Percentiles rank a stretch among this genome's conserved stretches.
These are phyloP conservation scores for Macaca nemestrina DNA, from an alignment of 2,113 vertebrate species.

Conservation along the genomic window DNA sequence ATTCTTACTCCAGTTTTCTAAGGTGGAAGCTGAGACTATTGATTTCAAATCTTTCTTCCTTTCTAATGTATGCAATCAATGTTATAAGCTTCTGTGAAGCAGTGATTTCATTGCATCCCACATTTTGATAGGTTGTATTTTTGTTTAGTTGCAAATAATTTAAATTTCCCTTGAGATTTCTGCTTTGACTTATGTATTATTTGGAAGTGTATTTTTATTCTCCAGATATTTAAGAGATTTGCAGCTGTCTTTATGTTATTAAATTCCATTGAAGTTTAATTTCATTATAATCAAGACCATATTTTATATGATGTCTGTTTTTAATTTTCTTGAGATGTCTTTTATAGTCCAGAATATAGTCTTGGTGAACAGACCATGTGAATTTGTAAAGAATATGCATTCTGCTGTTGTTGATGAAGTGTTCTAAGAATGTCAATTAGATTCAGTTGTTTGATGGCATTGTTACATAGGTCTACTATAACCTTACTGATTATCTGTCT, in stretches of 20 bases:
- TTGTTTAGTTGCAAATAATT: neutral
- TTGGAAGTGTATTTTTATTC: neutral
- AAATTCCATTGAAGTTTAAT: neutral
- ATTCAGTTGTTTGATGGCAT: too few species aligned
- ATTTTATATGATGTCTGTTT: neutral
- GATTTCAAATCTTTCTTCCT: neutral
- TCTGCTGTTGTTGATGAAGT: neutral
- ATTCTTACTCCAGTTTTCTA: neutral
- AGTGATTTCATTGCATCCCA: neutral
- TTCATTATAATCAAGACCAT: neutral
- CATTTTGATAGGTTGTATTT: neutral
- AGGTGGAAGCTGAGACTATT: neutral
- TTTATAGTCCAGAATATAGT: neutral
- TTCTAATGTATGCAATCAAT: neutral
- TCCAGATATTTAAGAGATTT: neutral
- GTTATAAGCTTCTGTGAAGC: neutral
- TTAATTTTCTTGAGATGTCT: neutral
- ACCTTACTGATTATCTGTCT: neutral
- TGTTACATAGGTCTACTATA: neutral
- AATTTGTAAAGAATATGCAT: neutral
- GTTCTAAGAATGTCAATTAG: neutral
- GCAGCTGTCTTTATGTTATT: neutral
- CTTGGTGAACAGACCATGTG: neutral
- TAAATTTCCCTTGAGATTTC: neutral
- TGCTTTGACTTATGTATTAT: neutral